Percentiles rank a stretch among this genome's conserved stretches.
phyloP scores from a whole-genome alignment of 2,113 vertebrate species.

The Crotalus helleri region DNA sequence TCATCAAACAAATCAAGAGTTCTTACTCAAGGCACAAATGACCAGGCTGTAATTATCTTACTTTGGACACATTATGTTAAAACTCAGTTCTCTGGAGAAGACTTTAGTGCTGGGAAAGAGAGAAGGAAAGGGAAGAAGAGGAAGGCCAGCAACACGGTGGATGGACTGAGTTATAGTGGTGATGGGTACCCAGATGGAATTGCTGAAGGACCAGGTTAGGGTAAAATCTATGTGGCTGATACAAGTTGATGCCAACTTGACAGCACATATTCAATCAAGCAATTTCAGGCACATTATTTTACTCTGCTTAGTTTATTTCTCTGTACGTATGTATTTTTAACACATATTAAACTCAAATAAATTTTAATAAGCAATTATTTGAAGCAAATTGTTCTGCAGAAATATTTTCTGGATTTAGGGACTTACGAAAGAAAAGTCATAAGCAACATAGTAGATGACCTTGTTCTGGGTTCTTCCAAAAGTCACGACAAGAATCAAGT shows the following conservation, averaged over 20 bases:
- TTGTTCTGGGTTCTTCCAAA: neutral
- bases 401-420: neutral
- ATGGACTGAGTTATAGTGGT: neutral
- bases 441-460: neutral
- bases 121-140: neutral
- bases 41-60: neutral
- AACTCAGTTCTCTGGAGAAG: neutral
- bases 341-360: too few species aligned
- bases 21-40: neutral
- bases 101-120: neutral
- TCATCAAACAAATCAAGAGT: neutral
- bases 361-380: too few species aligned
- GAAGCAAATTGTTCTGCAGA: neutral
- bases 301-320: too few species aligned
- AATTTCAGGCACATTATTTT: too few species aligned
- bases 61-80: neutral
- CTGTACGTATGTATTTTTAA: too few species aligned
- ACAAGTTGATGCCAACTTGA: too few species aligned
- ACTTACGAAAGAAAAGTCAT: neutral
- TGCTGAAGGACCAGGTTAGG: too few species aligned
- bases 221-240: too few species aligned
- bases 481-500: neutral
- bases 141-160: neutral
- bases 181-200: neutral
- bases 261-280: too few species aligned